Base-by-base conservation (phyloP, 2,113 vertebrate species). In the Ochotona princeps region DNA sequence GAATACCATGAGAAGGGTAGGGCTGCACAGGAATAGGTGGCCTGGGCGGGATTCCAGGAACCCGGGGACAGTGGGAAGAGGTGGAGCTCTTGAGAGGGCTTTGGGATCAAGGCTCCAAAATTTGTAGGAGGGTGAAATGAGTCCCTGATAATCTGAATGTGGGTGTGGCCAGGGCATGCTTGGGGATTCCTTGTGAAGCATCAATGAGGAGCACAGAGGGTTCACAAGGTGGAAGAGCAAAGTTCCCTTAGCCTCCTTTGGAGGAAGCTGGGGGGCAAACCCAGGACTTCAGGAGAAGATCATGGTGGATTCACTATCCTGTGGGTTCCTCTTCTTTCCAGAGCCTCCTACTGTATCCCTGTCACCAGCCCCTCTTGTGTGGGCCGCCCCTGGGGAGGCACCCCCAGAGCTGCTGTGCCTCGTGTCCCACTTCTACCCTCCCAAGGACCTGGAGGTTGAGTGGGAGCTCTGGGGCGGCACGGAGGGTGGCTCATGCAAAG, bases 401-500 rank as follows among this genome's bases (percentile, higher is more conserved):
- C 96, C 87, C 1, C 51, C 98, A 0, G 96, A 96, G 0, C 61
- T 99, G 82, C 92, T 97, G 83, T 99, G 99, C 32, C 98, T 98
- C 1, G 97, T 98, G 23, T 98, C 98, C 0, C 98, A 98, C 91
- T 99, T 98, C 63, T 97, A 97, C 10, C 99, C 99, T 7, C 96
- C 98, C 0, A 85, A 92, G 65, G 95, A 98, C 2, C 97, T 99
- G 96, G 96, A 98, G 2, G 97, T 99, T 60, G 94, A 91, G 84
- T 99, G 99, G 99, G 98, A 98, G 95, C 97, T 98, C 11, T 89
- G 61, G 3, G 89, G 81, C 23, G 87, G 96, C 96, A 94, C 44
- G 93, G 96, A 0, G 57, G 95, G 84, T 0, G 44, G 79, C 57
- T 38, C n/a, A 25, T 63, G 1, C 18, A 70, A 84, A 47, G 76